A percentile compares a stretch with the other conserved stretches of the same genome.
Conservation (phyloP, 1,140 invertebrate genomes). For the Hormaphis cornu region DNA sequence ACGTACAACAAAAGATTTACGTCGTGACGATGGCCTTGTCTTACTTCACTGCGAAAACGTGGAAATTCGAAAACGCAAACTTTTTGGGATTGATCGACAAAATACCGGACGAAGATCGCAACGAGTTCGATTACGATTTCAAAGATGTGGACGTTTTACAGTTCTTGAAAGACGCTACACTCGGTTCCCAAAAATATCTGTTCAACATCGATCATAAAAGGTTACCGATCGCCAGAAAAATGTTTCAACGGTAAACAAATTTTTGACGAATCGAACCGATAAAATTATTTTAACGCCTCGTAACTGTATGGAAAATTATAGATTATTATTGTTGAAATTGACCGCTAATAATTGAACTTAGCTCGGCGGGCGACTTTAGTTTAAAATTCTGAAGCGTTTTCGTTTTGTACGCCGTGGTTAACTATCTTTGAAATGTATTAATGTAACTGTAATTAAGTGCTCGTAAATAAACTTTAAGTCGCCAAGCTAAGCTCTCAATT, state of each 20-base stretch:
- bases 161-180: constrained; percentile 47
- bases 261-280: background rate
- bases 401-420: too few species aligned
- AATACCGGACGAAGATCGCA: constrained; percentile 45
- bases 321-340: too few species aligned
- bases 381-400: too few species aligned
- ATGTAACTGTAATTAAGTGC: too few species aligned
- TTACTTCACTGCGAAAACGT: constrained; percentile 85
- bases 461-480: too few species aligned
- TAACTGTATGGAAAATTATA: too few species aligned
- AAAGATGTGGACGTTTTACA: constrained; percentile 43
- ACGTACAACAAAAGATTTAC: constrained; percentile 48
- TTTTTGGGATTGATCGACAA: constrained; percentile 55
- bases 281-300: too few species aligned
- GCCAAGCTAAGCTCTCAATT: too few species aligned
- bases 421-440: too few species aligned
- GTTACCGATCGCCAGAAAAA: background rate
- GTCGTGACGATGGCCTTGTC: constrained; percentile 64
- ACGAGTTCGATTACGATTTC: constrained; percentile 42
- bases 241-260: background rate
- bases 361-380: too few species aligned
- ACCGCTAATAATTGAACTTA: too few species aligned
- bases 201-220: constrained; percentile 45
- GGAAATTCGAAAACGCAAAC: constrained; percentile 82
- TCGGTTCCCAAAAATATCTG: constrained; percentile 50